A percentile compares a stretch with the other conserved stretches of the same genome.
Conservation (phyloP, 2,888 invertebrate genomes). For the Octonoba sinensis region DNA sequence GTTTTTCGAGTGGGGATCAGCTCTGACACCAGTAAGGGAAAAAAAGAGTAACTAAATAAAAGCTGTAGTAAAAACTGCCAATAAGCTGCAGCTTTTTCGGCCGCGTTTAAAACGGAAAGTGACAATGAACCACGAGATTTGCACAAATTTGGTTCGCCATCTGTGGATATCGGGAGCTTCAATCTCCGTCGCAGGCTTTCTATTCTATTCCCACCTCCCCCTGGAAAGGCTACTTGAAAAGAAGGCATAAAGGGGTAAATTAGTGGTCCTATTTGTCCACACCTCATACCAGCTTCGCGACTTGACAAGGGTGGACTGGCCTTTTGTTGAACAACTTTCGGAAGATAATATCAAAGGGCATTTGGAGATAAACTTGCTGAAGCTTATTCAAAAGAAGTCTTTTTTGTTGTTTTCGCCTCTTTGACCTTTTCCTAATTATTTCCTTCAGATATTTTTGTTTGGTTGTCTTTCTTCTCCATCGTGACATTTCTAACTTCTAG, state of each 20-base stretch:
- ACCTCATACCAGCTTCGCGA: conserved; percentile 1
- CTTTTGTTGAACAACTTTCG: conserved; percentile 2
- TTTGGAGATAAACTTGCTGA: too few relatives aligned
- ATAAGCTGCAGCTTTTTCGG: conserved; percentile 3
- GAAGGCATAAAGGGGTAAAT: conserved; percentile 25
- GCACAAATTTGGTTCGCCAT: background rate
- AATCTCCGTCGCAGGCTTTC: background rate
- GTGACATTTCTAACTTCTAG: too few relatives aligned
- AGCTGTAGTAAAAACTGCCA: background rate
- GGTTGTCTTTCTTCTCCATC: too few relatives aligned
- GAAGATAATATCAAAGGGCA: background rate
- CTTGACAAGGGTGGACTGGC: background rate
- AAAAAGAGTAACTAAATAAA: too few relatives aligned
- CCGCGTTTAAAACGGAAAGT: background rate
- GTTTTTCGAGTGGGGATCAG: conserved; percentile 6
- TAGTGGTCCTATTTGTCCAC: conserved; percentile 30
- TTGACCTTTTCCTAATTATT: too few relatives aligned
- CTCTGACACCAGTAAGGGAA: too few relatives aligned
- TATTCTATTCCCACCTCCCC: background rate
- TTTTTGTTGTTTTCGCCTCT: too few relatives aligned
- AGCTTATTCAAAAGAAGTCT: too few relatives aligned
- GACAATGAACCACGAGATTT: too few relatives aligned
- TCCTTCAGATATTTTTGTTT: too few relatives aligned
- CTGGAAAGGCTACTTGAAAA: background rate
- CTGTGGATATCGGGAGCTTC: background rate